Evolutionary conservation across 2,797 vertebrate genomes (phyloP).

Genomic region (Thalassophryne amazonica): DNA sequence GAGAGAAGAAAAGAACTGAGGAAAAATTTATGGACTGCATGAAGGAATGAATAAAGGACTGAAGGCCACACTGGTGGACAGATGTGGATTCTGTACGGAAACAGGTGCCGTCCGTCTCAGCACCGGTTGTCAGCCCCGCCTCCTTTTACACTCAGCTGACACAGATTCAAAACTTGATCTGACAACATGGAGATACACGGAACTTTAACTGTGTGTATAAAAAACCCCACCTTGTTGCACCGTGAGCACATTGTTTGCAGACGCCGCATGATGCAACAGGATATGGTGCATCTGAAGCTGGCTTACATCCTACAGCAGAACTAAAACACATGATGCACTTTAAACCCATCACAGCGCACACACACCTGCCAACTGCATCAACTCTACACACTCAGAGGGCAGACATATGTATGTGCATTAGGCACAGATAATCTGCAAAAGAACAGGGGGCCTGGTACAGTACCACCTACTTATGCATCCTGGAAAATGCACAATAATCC

Average conservation of each 20-base stretch:
- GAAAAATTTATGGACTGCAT: neutral
- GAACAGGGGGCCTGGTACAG: constrained; percentile 14
- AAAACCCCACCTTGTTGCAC: neutral
- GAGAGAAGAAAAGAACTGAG: neutral
- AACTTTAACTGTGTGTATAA: constrained; percentile 20
- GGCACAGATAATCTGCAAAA: constrained; percentile 5
- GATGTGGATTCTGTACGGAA: neutral
- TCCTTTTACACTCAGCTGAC: constrained; percentile 14
- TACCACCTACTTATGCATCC: neutral
- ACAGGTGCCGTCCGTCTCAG: neutral
- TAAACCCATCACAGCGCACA: constrained; percentile 22
- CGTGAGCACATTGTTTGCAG: neutral
- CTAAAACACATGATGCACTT: constrained; percentile 41
- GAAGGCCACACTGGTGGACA: neutral
- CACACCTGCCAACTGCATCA: constrained; percentile 48
- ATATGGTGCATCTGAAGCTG: constrained; percentile 25
- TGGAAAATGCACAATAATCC: constrained; percentile 44
- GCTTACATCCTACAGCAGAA: constrained; percentile 21
- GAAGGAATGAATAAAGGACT: neutral
- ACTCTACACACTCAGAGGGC: constrained; percentile 30
- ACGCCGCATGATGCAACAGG: constrained; percentile 20
- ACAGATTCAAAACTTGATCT: constrained; percentile 37
- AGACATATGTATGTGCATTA: constrained; percentile 40
- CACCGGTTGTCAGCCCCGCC: neutral
- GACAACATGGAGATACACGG: constrained; percentile 2